A percentile compares a stretch with the other conserved stretches of the same genome.
Evolutionary conservation across 2,113 vertebrate genomes (phyloP).

Genomic region (Prionailurus bengalensis): DNA sequence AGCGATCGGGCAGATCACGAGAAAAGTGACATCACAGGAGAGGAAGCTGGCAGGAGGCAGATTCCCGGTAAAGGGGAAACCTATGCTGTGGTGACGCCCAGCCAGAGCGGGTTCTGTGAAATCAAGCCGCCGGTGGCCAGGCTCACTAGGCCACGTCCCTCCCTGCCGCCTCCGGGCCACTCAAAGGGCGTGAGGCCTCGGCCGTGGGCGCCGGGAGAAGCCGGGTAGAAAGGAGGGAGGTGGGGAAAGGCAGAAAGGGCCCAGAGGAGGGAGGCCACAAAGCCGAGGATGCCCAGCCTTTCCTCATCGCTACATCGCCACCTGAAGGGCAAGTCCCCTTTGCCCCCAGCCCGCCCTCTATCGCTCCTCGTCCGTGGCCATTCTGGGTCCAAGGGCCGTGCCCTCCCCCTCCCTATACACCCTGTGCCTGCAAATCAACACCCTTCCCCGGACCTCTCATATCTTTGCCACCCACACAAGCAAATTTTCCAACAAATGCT

Average conservation of each 20-base stretch:
- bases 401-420: background rate
- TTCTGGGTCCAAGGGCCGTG: background rate
- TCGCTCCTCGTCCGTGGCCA: fast-evolving
- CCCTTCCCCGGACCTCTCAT: background rate
- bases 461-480: slow-evolving; percentile 62
- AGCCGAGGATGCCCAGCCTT: background rate
- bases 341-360: background rate
- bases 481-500: slow-evolving; percentile 71
- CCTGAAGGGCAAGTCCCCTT: background rate
- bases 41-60: slow-evolving; percentile 64
- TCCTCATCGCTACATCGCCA: fast-evolving
- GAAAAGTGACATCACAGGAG: slow-evolving; percentile 59
- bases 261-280: fast-evolving
- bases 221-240: background rate
- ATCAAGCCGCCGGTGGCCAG: background rate
- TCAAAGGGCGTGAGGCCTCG: background rate
- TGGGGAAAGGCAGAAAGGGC: no score
- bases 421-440: background rate
- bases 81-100: background rate
- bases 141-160: background rate
- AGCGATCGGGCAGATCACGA: background rate
- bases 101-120: slow-evolving; percentile 10
- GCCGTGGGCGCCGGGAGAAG: background rate
- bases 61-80: slow-evolving; percentile 73
- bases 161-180: background rate